These are phyloP conservation scores for Sussaba pulchella DNA, from an alignment of 2,888 invertebrate genomes.

Conservation along the genomic window DNA sequence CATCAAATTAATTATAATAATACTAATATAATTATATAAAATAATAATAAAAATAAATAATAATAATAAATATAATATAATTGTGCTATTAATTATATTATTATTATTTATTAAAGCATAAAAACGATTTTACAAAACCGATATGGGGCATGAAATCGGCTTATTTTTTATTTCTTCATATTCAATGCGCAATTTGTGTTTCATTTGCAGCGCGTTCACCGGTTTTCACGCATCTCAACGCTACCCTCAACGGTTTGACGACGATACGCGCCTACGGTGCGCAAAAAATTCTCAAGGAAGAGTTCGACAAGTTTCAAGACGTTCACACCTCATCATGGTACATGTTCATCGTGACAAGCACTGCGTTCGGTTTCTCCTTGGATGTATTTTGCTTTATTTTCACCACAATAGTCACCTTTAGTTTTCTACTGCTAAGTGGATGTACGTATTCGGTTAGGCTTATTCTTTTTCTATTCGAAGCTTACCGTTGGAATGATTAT, in stretches of 20 bases:
- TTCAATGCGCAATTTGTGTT: conserved; percentile 26
- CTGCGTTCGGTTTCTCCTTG: conserved; percentile 85
- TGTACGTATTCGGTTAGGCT: conserved; percentile 68
- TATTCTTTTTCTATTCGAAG: conserved; percentile 7
- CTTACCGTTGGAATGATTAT: conserved; percentile 1
- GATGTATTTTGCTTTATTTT: conserved; percentile 88
- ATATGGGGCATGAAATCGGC: too few species aligned
- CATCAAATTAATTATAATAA: too few species aligned
- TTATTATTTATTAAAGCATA: too few species aligned
- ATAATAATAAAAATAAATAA: too few species aligned
- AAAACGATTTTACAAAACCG: too few species aligned
- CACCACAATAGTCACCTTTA: conserved; percentile 88
- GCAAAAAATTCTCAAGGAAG: conserved; percentile 87
- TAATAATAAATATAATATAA: too few species aligned
- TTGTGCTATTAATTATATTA: too few species aligned
- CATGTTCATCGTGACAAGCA: conserved; percentile 84
- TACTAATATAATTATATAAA: too few species aligned
- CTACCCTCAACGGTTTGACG: conserved; percentile 90
- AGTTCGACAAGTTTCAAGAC: conserved; percentile 87
- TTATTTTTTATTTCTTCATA: too few species aligned
- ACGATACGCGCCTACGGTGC: conserved; percentile 91
- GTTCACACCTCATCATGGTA: conserved; percentile 84
- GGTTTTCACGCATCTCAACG: conserved; percentile 91
- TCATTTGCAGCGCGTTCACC: conserved; percentile 89
- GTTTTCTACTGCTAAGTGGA: conserved; percentile 85